These are phyloP conservation scores for Gymnogyps californianus DNA, from an alignment of 2,113 vertebrate species.

Conservation along the genomic window DNA sequence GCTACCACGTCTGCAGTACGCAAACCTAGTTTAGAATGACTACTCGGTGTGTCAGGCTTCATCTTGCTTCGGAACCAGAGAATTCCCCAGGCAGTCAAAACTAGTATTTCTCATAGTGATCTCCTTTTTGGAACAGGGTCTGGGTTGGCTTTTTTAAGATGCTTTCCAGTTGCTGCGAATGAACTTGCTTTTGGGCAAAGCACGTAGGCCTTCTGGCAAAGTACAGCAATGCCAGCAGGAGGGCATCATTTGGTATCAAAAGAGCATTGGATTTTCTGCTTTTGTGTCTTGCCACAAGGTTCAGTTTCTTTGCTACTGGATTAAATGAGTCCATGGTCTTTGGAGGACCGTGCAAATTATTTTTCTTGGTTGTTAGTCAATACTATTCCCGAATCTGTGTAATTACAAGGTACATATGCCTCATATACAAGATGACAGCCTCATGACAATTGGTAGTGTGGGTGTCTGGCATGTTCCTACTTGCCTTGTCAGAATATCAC, in stretches of 20 bases:
- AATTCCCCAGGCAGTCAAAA: background rate
- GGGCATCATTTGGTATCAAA: background rate
- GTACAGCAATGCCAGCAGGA: background rate
- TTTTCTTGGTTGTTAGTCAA: constrained; percentile 20
- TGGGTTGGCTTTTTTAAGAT: background rate
- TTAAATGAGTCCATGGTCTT: constrained; percentile 10
- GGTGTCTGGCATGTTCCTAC: background rate
- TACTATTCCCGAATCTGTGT: background rate
- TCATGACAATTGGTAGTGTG: background rate
- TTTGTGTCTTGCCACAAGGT: background rate
- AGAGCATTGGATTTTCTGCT: background rate
- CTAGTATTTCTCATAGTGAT: background rate
- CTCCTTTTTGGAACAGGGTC: background rate
- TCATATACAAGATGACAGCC: constrained; percentile 1
- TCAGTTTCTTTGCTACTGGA: background rate
- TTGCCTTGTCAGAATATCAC: background rate
- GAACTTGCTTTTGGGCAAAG: background rate
- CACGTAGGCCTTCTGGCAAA: background rate
- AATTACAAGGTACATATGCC: constrained; percentile 8
- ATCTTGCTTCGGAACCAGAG: background rate
- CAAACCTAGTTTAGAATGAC: constrained; percentile 11
- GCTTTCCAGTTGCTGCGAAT: background rate
- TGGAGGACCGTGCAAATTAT: background rate
- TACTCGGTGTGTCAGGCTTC: background rate
- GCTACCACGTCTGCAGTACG: constrained; percentile 14